These are phyloP conservation scores for Conistra vaccinii DNA, from an alignment of 2,888 invertebrate species.

Conservation along the genomic window DNA sequence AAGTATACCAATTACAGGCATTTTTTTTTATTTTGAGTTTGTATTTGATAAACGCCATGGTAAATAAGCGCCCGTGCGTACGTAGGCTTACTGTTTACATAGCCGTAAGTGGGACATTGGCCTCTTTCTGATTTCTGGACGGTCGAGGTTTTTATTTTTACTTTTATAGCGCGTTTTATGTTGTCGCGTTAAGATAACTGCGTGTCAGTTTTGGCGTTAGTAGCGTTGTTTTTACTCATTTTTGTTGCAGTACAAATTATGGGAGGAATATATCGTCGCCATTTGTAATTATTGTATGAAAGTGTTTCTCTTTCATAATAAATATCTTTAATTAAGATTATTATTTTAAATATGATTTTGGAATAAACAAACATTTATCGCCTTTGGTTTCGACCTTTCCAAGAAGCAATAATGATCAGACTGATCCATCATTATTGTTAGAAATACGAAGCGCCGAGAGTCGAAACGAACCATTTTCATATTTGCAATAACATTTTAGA, in stretches of 20 bases:
- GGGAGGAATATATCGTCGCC: not conserved
- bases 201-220: slow-evolving; percentile 15
- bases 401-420: not conserved
- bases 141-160: slow-evolving; percentile 25
- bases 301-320: not conserved
- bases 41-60: not conserved
- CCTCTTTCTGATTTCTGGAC: slow-evolving; percentile 32
- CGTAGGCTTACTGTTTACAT: slow-evolving; percentile 29
- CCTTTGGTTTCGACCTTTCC: not conserved
- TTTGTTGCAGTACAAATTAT: not conserved
- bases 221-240: slow-evolving; percentile 28
- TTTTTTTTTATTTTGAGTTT: too few relatives aligned
- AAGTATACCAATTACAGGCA: too few relatives aligned
- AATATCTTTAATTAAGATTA: not conserved
- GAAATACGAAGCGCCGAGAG: not conserved
- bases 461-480: not conserved
- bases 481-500: slow-evolving; percentile 5
- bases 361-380: too few relatives aligned
- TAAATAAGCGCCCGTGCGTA: not conserved
- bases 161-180: slow-evolving; percentile 53
- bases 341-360: not conserved
- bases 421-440: too few relatives aligned
- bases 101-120: slow-evolving; percentile 23
- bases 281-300: not conserved
- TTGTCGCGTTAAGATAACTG: slow-evolving; percentile 31